phyloP scores from a whole-genome alignment of 2,113 vertebrate genomes.

The Isichthys henryi region DNA sequence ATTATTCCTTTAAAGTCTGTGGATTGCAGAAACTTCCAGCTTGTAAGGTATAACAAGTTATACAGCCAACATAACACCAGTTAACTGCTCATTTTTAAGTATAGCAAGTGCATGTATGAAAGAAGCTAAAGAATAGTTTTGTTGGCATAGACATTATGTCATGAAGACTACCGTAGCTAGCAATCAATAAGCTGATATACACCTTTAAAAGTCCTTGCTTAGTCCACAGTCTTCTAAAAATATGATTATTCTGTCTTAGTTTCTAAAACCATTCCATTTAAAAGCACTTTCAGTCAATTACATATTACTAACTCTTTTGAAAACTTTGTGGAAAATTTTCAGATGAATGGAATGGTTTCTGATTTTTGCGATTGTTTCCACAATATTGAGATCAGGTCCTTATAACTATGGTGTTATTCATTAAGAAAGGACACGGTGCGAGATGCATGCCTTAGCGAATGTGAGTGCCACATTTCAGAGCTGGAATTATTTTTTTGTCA shows the following conservation, averaged over 20 bases:
- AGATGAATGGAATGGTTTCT: slow-evolving; percentile 66
- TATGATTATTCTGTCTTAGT: slow-evolving; percentile 39
- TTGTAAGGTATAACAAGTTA: slow-evolving; percentile 46
- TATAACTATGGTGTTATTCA: slow-evolving; percentile 55
- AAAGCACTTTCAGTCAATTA: slow-evolving; percentile 87
- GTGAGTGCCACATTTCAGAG: slow-evolving; percentile 44
- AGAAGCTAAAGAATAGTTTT: slow-evolving; percentile 59
- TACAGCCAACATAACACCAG: slow-evolving; percentile 41
- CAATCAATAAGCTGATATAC: slow-evolving; percentile 62
- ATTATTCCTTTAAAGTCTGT: slow-evolving; percentile 56
- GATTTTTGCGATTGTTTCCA: slow-evolving; percentile 49
- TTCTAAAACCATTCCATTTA: slow-evolving; percentile 82
- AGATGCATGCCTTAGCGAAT: slow-evolving; percentile 53
- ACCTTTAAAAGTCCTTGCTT: slow-evolving; percentile 56
- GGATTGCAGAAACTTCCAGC: slow-evolving; percentile 56
- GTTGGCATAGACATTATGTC: slow-evolving; percentile 63
- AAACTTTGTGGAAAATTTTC: slow-evolving; percentile 39
- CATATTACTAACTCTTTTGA: slow-evolving; percentile 54
- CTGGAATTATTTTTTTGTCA: slow-evolving; percentile 48
- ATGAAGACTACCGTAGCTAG: slow-evolving; percentile 45
- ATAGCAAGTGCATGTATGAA: slow-evolving; percentile 47
- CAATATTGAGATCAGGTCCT: slow-evolving; percentile 53
- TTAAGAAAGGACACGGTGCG: slow-evolving; percentile 37
- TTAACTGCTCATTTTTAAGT: slow-evolving; percentile 41
- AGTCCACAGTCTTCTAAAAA: slow-evolving; percentile 58